These are phyloP conservation scores for Orycteropus afer DNA, from an alignment of 2,113 vertebrate species.

Conservation along the genomic window DNA sequence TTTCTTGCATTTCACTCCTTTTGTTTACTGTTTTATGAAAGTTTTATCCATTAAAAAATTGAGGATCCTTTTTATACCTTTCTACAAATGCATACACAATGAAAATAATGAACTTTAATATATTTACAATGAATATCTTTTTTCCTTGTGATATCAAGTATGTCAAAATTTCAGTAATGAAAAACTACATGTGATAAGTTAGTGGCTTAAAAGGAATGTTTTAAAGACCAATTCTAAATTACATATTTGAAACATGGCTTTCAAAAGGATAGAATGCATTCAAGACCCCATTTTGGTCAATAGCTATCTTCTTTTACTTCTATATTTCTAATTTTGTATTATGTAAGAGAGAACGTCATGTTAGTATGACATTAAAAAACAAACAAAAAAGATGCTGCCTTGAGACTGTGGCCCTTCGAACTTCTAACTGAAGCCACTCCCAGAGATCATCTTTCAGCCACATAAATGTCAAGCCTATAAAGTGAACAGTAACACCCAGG, in stretches of 20 bases:
- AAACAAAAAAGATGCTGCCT: not conserved
- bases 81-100: not conserved
- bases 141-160: not conserved
- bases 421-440: not conserved
- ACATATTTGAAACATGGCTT: not conserved
- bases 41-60: slow-evolving; percentile 10
- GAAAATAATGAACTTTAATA: not conserved
- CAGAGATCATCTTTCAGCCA: not conserved
- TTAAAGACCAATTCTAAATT: not conserved
- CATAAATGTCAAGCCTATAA: not conserved
- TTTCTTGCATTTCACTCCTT: not conserved
- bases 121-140: not conserved
- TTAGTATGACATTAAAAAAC: not conserved
- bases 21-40: not conserved
- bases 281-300: not conserved
- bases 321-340: not conserved
- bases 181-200: not conserved
- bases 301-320: not conserved
- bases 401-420: not conserved
- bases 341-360: not conserved
- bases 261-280: not conserved
- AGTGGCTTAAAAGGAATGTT: not conserved
- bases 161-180: not conserved
- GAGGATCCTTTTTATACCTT: not conserved
- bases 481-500: too few relatives aligned